Percentiles rank a stretch among this genome's conserved stretches.
These are phyloP conservation scores for Coelopa frigida DNA, from an alignment of 1,140 invertebrate genomes.

Conservation along the genomic window DNA sequence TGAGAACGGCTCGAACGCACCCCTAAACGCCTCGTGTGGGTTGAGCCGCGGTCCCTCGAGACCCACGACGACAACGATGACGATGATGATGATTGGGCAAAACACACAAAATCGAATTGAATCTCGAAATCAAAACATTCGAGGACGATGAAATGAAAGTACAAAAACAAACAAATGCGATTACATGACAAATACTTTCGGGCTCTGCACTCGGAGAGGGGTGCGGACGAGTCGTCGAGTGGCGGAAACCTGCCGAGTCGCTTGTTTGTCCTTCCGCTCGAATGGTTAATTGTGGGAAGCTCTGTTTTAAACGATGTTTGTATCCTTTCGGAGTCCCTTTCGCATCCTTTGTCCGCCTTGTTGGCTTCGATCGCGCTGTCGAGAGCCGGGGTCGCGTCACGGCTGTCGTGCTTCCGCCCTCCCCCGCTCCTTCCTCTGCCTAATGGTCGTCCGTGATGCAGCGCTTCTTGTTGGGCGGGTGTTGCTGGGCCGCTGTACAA, in stretches of 20 bases:
- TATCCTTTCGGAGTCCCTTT: too few relatives aligned
- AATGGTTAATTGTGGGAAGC: constrained; percentile 15
- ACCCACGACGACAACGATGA: constrained; percentile 3
- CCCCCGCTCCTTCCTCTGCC: too few relatives aligned
- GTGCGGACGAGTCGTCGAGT: constrained; percentile 3
- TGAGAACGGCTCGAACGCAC: constrained; percentile 2
- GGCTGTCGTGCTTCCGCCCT: too few relatives aligned
- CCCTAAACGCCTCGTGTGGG: too few relatives aligned
- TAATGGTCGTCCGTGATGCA: too few relatives aligned
- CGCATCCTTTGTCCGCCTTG: too few relatives aligned
- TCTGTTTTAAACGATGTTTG: too few relatives aligned
- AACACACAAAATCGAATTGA: constrained; percentile 7
- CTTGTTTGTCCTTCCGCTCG: constrained; percentile 12
- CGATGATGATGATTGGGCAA: constrained; percentile 3
- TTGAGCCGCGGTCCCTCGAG: neutral
- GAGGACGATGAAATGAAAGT: constrained; percentile 6
- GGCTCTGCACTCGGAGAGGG: neutral
- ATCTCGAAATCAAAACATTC: neutral
- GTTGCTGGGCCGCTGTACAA: too few relatives aligned
- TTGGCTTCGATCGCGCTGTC: too few relatives aligned
- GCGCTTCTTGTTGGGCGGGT: too few relatives aligned
- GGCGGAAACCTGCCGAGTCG: constrained; percentile 7
- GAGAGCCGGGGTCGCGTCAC: too few relatives aligned
- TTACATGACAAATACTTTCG: constrained; percentile 14
- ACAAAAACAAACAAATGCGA: constrained; percentile 16